Percentiles rank a stretch among this genome's conserved stretches.
Conservation (phyloP, 2,797 vertebrate genomes). For the Cyclura pinguis region DNA sequence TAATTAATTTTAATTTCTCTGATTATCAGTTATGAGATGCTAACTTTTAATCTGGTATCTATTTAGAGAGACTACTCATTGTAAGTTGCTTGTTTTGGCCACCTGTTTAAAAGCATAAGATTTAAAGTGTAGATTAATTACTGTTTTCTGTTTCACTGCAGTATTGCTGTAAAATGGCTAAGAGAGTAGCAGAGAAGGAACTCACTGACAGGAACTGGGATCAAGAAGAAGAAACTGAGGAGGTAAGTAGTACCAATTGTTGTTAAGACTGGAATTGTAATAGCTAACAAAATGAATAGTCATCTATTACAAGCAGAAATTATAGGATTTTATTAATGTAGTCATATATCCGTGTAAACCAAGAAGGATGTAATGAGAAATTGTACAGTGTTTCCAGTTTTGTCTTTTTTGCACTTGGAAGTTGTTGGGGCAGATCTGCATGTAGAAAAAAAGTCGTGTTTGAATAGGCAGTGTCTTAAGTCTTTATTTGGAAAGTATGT, state of each 20-base stretch:
- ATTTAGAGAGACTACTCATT: not conserved
- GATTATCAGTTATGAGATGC: not conserved
- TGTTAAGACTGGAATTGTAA: not conserved
- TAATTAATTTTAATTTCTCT: too few species aligned
- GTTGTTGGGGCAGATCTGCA: not conserved
- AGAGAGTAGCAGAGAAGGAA: constrained; percentile 96
- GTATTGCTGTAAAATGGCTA: constrained; percentile 87
- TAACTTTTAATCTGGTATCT: not conserved
- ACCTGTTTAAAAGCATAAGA: not conserved
- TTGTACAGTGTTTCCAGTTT: not conserved
- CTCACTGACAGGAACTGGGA: constrained; percentile 98
- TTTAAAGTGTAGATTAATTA: not conserved
- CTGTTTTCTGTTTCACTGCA: constrained; percentile 12
- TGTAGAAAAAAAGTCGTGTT: not conserved
- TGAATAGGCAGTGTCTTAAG: not conserved
- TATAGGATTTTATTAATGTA: not conserved
- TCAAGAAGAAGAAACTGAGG: constrained; percentile 96
- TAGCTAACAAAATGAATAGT: not conserved
- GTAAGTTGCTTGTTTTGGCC: constrained; percentile 7
- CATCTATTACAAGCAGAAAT: not conserved
- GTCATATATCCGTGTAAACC: not conserved
- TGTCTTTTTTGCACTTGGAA: not conserved
- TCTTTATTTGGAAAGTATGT: not conserved
- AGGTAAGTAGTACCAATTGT: constrained; percentile 81
- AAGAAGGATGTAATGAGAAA: not conserved